Base-by-base conservation (phyloP, 2,888 invertebrate genomes). In the Clepsis dumicolana region DNA sequence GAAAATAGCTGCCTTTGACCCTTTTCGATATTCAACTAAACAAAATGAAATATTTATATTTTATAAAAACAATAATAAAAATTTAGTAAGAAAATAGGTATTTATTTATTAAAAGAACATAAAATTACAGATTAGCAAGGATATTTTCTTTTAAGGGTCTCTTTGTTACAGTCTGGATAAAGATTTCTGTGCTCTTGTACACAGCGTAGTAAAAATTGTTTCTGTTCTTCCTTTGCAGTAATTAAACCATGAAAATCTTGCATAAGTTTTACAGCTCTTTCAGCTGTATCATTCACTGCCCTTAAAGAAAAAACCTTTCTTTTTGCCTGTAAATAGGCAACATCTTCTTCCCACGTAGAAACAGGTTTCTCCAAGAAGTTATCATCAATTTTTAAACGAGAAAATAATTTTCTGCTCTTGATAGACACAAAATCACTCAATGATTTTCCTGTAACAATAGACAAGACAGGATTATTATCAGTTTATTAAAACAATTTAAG, bases 181-280 rank as follows among this genome's bases (percentile, higher is more conserved):
- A 66, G 5, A 12, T 65, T 29, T 65, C 48, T 65, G 32, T 57
- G 48, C 21, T 65, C 62, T 48, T 65, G 71, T 0, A 73, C 72
- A 59, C 72, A 73, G 59, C 70, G 69, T 35, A 75, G 29, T 18
- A 73, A 71, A 65, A 61, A 71, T 56, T 70, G 66, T 25, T 66
- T 71, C 68, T 73, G 69, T 62, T 72, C 70, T 56, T 74, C 72
- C 8, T 74, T 24, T 25, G 65, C 74, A 38, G 72, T 71, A 59
- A 73, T 71, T 12, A 74, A 64, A 29, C 71, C 71, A 64, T 74
- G 59, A 70, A 74, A 76, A 56, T 73, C 71, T 72, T 72, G 69
- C 72, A 74, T 72, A n/a, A 70, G 32, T 66, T 73, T 71, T 16
- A 74, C 71, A 53, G 64, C 71, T 70, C 72, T 68, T 61, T 72